Evolutionary conservation across 2,888 invertebrate genomes (phyloP).

Genomic region (Disparrhopalites patrizii): DNA sequence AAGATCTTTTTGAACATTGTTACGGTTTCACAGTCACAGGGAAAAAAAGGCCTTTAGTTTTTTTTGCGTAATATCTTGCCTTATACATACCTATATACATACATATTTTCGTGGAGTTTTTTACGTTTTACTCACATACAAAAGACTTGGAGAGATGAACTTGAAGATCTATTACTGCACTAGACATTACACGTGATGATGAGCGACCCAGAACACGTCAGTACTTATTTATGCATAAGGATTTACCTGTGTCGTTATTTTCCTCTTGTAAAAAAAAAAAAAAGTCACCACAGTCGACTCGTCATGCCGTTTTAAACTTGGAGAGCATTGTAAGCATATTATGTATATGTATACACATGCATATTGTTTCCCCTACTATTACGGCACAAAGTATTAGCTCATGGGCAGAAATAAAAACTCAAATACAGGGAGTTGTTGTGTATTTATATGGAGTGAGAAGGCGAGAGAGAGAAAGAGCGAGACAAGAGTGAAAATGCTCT

Average conservation of each 20-base stretch:
- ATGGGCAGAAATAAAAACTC: slow-evolving; percentile 10
- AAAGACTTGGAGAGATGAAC: neutral
- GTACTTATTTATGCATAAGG: slow-evolving; percentile 13
- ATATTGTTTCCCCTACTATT: neutral
- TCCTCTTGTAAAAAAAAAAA: neutral
- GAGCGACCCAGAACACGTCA: neutral
- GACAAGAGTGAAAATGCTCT: neutral
- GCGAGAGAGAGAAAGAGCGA: neutral
- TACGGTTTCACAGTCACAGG: slow-evolving; percentile 20
- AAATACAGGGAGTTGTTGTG: neutral
- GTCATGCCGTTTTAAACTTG: slow-evolving; percentile 15
- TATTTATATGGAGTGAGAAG: neutral
- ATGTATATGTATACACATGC: neutral
- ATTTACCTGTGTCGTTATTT: slow-evolving; percentile 5
- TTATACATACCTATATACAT: neutral
- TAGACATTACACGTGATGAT: neutral
- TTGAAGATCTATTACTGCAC: too few relatives aligned
- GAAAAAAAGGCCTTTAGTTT: too few relatives aligned
- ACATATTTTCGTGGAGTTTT: neutral
- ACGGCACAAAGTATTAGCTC: slow-evolving; percentile 9
- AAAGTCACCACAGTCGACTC: slow-evolving; percentile 1
- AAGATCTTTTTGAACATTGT: neutral
- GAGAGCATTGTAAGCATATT: too few relatives aligned
- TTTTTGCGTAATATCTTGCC: too few relatives aligned
- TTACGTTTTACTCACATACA: neutral